Percentiles rank a stretch among this genome's conserved stretches.
Evolutionary conservation across 1,140 invertebrate species (phyloP).

Genomic region (Drosophila hydei): DNA sequence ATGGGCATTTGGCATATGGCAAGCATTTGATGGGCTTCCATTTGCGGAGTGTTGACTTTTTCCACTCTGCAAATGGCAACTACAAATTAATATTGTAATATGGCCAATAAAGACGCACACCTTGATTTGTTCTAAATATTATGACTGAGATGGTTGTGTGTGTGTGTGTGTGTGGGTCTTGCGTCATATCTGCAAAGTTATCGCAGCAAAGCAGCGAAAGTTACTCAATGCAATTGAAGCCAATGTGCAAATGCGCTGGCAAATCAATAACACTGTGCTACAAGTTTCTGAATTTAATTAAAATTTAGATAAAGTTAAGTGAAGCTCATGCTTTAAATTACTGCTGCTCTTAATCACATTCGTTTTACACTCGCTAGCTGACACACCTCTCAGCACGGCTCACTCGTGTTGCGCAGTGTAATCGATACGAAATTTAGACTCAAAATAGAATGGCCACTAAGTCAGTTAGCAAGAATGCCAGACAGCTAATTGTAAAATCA

Average conservation of each 20-base stretch:
- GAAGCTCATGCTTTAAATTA: neutral
- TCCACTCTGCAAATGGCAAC: conserved; percentile 47
- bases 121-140: conserved; percentile 25
- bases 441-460: conserved; percentile 81
- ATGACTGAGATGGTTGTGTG: conserved; percentile 21
- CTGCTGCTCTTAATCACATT: neutral
- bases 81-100: conserved; percentile 73
- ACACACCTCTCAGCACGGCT: neutral
- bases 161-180: conserved; percentile 29
- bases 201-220: conserved; percentile 51
- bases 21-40: conserved; percentile 62
- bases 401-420: conserved; percentile 55
- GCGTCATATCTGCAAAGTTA: conserved; percentile 41
- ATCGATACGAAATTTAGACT: conserved; percentile 82
- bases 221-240: conserved; percentile 75
- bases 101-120: conserved; percentile 53
- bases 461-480: conserved; percentile 80
- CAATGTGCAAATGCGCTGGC: conserved; percentile 38
- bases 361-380: neutral
- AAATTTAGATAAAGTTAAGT: neutral
- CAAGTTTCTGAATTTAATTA: neutral
- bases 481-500: conserved; percentile 79
- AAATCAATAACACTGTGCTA: conserved; percentile 63
- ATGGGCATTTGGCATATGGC: conserved; percentile 64
- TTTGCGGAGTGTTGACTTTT: conserved; percentile 64